Evolutionary conservation across 2,888 invertebrate species (phyloP), one percentile per base, ranked within the genome.

Genomic region (Apamea anceps): DNA sequence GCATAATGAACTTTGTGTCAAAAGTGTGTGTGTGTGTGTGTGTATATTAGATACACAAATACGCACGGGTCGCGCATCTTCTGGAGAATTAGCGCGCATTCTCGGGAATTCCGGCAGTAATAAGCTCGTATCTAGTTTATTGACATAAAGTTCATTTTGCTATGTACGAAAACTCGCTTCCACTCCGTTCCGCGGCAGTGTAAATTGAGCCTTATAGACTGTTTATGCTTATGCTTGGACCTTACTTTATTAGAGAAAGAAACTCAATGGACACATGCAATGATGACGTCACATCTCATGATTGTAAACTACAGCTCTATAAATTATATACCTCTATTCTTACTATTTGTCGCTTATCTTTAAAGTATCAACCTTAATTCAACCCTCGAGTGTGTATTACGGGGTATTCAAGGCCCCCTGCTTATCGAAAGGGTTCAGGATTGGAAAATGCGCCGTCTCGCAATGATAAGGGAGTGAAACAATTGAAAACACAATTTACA

Each of bases 401-500:
- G 32, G 72, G 73, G 63, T 71, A 63, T 75, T 76, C 42, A 32
- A 60, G 66, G 77, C 65, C 83, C 79, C 80, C 67, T 37, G 77
- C 60, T 65, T 65, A 67, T 57, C n/a, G 54, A 66, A 72, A 60
- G 70, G 90, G 89, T 81, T 51, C 25, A 37, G 75, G 67, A 82
- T 84, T 80, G 75, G 81, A 84, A 85, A 86, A 80, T 83, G 77
- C 80, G 68, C 66, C 70, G 86, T 82, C 79, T 82, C 84, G 84
- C 80, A 77, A 83, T 83, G 88, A 86, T 90, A 90, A 88, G 87
- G 88, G 89, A 81, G 66, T 79, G 85, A 88, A 91, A 91, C 88
- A 92, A 92, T 89, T 87, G 86, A 81, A 87, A 72, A 82, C 83
- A 85, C 87, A 84, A 86, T 88, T 88, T 84, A 79, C 77, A 74